phyloP scores from a whole-genome alignment of 1,140 invertebrate genomes.

The Globodera ellingtonae region DNA sequence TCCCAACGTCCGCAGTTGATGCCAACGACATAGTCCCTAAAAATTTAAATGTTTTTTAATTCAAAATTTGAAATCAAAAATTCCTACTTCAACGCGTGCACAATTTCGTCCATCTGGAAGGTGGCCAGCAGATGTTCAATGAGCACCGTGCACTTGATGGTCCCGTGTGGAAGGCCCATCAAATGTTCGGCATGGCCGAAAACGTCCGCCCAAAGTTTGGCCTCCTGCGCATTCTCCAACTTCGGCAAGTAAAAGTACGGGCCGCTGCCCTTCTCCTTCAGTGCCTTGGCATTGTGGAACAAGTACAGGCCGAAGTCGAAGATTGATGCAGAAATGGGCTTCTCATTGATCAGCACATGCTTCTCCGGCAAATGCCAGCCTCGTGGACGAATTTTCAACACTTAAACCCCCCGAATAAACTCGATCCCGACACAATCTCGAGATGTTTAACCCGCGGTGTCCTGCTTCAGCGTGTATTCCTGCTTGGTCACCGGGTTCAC shows the following conservation, averaged over 20 bases:
- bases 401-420: conserved; percentile 53
- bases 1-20: conserved; percentile 79
- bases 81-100: conserved; percentile 70
- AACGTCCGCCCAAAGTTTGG: conserved; percentile 75
- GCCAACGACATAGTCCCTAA: conserved; percentile 72
- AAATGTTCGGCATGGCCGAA: conserved; percentile 73
- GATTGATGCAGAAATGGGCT: conserved; percentile 73
- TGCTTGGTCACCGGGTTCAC: conserved; percentile 63
- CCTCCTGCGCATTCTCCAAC: conserved; percentile 73
- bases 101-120: conserved; percentile 73
- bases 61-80: too few species aligned
- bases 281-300: conserved; percentile 72
- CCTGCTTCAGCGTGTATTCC: conserved; percentile 56
- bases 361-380: conserved; percentile 78
- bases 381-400: conserved; percentile 74
- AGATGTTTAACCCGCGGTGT: conserved; percentile 49
- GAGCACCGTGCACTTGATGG: conserved; percentile 74
- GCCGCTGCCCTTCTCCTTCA: conserved; percentile 70
- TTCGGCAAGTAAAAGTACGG: conserved; percentile 74
- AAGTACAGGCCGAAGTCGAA: conserved; percentile 75
- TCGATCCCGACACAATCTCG: not conserved
- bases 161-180: conserved; percentile 69
- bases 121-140: conserved; percentile 76
- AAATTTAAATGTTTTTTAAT: not conserved
- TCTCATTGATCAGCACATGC: conserved; percentile 74